Base-by-base conservation (phyloP, 2,797 vertebrate genomes). In the Eurystomus glaucurus region DNA sequence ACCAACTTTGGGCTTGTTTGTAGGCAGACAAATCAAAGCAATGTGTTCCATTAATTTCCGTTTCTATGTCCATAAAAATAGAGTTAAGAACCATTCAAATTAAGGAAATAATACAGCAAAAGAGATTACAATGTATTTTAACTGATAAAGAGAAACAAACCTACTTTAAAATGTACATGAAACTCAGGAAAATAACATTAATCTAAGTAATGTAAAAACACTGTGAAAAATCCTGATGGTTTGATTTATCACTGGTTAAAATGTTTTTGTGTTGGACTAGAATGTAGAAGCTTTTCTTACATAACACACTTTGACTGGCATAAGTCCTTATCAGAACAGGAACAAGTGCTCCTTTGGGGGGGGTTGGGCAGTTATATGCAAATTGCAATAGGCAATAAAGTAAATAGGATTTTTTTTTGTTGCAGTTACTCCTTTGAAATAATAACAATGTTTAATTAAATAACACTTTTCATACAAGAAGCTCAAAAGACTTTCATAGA, bases 371-470 rank as follows among this genome's bases (percentile, higher is more conserved):
- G 52, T 60, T 83, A 77, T 11, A 21, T 71, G 48, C 20, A 80
- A 78, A 80, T 79, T 46, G 23, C 20, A 83, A 26, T 17, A 64
- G 45, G 16, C 33, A 71, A 41, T 76, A 79, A 78, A 91, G 69
- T 14, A 87, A 82, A 37, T 23, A 54, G 29, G 16, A 11, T 20
- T 21, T 70, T 61, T 21, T 64, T 7, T 51, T 77, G 70, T 58
- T 37, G 29, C n/a, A 29, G 26, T 54, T 88, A 17, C 23, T 93
- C 21, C 39, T 74, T 88, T 87, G 68, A 22, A 88, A 74, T 82
- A 89, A 22, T 85, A 85, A 51, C 39, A 70, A 28, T 76, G 23
- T n/a, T 77, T 74, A 80, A 76, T 86, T 85, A 85, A 94, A n/a
- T 62, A 72, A 64, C 10, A 46, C 11, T 79, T 92, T 75, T 39